These are phyloP conservation scores for Leucoraja ocellata DNA, from an alignment of 2,797 vertebrate genomes.

Conservation along the genomic window DNA sequence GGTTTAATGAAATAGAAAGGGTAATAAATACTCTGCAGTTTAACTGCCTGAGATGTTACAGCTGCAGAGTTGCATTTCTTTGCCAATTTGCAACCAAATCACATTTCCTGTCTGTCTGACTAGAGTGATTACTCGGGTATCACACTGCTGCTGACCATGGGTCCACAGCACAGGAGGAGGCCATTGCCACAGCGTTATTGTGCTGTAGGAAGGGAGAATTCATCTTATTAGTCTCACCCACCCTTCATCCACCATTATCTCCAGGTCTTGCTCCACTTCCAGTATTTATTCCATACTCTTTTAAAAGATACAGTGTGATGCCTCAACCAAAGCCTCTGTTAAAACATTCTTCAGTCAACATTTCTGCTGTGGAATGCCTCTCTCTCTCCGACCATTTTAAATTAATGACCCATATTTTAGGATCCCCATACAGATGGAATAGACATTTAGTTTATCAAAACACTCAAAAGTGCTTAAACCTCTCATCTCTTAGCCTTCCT, in stretches of 20 bases:
- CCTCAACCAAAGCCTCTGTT: neutral
- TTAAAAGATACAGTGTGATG: neutral
- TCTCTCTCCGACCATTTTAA: neutral
- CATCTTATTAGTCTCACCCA: neutral
- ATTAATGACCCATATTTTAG: neutral
- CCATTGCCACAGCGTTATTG: neutral
- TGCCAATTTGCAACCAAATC: constrained; percentile 30
- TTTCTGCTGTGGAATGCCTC: neutral
- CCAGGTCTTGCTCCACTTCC: no score
- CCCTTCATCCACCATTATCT: no score
- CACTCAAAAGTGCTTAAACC: neutral
- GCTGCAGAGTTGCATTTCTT: constrained; percentile 23
- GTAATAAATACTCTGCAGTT: constrained; percentile 18
- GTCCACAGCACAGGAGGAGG: neutral
- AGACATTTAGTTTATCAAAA: neutral
- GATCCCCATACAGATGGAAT: neutral
- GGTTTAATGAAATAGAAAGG: neutral
- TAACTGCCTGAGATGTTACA: constrained; percentile 28
- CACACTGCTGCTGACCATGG: neutral
- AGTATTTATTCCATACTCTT: neutral
- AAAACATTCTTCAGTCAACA: neutral
- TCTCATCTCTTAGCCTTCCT: neutral
- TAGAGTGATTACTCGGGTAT: neutral
- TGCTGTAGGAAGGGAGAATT: neutral
- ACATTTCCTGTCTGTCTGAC: neutral